Evolutionary conservation across 2,797 vertebrate species (phyloP), one percentile per base, ranked within the genome.

Genomic region (Gobio occitaniae): DNA sequence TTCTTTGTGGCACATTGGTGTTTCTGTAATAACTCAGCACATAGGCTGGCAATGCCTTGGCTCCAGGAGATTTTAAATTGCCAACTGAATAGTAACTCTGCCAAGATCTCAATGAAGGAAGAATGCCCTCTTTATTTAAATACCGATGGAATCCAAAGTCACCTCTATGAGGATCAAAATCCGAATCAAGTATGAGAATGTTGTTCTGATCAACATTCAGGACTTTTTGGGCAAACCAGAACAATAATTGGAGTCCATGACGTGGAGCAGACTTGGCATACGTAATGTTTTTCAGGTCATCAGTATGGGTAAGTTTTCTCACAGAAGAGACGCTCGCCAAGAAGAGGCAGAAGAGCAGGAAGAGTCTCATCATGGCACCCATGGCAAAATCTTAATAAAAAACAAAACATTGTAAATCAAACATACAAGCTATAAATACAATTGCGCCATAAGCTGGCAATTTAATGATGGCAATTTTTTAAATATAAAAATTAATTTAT

Each of bases 161-260:
- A 0, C 29, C 47, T 68, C 47, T 32, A 17, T 4, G 21, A n/a
- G 47, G 63, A 38, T 52, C 10, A 4, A 80, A 50, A 36, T 68
- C 36, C 0, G 3, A 66, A 21, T 80, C 70, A 29, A 72, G 44
- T 2, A 36, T 8, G 16, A 17, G 47, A 17, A 7, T 68, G 16
- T 36, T 10, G 47, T 54, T 68, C 8, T 52, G 17, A 68, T 66
- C 61, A 13, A 50, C 7, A 50, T 6, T 44, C n/a, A 79, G n/a
- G 0, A 52, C 19, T n/a, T 69, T 13, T 68, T 68, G 78, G 8
- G 78, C 17, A 52, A 79, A 50, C 61, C 61, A 79, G 61, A 79
- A 79, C 78, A 79, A 21, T 7, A 79, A 1, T 0, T 79, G 61
- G 17, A 66, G 78, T 66, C 78, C 78, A 32, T 79, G 78, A 66